These are phyloP conservation scores for Aphidius colemani DNA, from an alignment of 2,888 invertebrate species.

Conservation along the genomic window DNA sequence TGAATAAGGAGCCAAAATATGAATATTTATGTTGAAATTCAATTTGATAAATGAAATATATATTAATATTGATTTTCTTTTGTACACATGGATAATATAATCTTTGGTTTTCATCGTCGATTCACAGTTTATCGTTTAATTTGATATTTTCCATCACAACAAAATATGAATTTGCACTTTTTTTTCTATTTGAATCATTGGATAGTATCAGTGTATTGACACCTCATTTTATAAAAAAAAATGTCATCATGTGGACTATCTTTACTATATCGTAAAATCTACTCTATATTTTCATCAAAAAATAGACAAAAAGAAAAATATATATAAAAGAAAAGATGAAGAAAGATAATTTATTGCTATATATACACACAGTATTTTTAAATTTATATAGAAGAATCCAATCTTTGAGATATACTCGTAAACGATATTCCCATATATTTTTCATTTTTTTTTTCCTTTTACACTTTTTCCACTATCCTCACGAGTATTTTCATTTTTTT, in stretches of 20 bases:
- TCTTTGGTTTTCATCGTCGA: too few species aligned
- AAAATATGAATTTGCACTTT: not conserved
- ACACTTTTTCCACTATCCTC: conserved; percentile 10
- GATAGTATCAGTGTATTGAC: not conserved
- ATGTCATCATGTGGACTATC: not conserved
- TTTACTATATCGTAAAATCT: not conserved
- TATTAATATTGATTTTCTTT: too few species aligned
- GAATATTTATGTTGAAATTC: too few species aligned
- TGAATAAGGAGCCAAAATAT: too few species aligned
- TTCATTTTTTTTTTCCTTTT: conserved; percentile 17
- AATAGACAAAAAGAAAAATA: not conserved
- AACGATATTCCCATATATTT: conserved; percentile 32
- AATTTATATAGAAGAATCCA: conserved; percentile 46
- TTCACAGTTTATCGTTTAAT: not conserved
- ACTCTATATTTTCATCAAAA: not conserved
- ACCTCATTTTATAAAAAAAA: not conserved
- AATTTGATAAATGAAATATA: too few species aligned
- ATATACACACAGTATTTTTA: conserved; percentile 42
- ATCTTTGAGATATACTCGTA: conserved; percentile 55
- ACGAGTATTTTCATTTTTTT: conserved; percentile 22
- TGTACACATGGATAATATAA: too few species aligned
- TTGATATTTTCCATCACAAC: not conserved
- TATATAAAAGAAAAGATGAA: not conserved
- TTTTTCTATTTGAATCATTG: not conserved
- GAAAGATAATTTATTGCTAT: conserved; percentile 50